A percentile compares a stretch with the other conserved stretches of the same genome.
Evolutionary conservation across 2,113 vertebrate species (phyloP).

Genomic region (Gracilinanus agilis): DNA sequence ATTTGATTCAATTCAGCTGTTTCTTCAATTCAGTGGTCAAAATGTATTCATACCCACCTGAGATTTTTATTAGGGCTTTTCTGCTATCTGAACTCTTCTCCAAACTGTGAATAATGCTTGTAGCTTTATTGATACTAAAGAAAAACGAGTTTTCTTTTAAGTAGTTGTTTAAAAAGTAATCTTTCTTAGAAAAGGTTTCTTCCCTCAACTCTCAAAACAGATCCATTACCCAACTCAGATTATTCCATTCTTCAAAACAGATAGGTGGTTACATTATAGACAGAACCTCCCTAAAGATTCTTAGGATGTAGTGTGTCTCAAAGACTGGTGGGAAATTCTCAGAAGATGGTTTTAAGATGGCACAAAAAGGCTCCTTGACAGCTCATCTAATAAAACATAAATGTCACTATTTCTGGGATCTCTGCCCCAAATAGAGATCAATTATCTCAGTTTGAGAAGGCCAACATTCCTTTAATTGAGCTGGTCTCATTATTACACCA

Average conservation of each 20-base stretch:
- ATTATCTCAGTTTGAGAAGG: background rate
- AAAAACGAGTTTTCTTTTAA: constrained; percentile 16
- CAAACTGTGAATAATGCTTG: constrained; percentile 2
- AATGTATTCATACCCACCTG: background rate
- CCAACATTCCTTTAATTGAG: background rate
- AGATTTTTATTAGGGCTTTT: background rate
- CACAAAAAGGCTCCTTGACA: background rate
- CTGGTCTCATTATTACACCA: background rate
- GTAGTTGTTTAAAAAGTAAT: constrained; percentile 32
- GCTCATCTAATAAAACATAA: background rate
- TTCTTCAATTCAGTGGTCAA: background rate
- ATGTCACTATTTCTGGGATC: background rate
- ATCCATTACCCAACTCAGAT: constrained; percentile 3
- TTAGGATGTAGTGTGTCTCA: background rate
- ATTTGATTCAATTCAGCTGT: constrained; percentile 12
- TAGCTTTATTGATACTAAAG: constrained; percentile 10
- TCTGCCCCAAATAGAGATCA: background rate
- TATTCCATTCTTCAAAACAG: constrained; percentile 1
- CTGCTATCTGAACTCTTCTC: background rate
- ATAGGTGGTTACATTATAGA: background rate
- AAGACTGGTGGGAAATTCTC: background rate
- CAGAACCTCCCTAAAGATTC: background rate
- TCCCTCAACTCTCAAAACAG: background rate
- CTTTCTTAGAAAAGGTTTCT: background rate
- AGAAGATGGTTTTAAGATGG: background rate